phyloP scores from a whole-genome alignment of 2,888 invertebrate species.

The Antheraea assamensis region DNA sequence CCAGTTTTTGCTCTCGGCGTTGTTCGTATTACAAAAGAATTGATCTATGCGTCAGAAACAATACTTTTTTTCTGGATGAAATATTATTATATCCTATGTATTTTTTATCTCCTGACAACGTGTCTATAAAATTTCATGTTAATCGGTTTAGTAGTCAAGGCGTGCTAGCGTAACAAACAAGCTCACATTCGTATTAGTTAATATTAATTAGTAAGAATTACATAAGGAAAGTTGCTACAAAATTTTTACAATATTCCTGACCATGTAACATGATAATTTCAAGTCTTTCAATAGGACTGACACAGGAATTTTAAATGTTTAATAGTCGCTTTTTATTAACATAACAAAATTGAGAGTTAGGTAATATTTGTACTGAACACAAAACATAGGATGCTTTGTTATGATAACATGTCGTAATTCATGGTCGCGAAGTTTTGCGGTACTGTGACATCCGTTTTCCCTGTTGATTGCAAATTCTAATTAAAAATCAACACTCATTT shows the following conservation, averaged over 20 bases:
- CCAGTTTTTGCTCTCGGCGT: no score
- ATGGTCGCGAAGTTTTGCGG: neutral
- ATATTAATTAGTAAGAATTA: no score
- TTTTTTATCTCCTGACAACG: no score
- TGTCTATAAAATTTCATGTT: no score
- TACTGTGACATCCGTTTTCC: conserved; percentile 15
- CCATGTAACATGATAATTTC: neutral
- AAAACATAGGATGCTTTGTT: neutral
- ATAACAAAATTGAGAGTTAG: neutral
- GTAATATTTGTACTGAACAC: neutral
- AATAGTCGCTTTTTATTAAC: neutral
- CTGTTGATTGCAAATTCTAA: neutral
- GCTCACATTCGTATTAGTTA: no score
- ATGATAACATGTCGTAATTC: neutral
- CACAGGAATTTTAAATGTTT: neutral
- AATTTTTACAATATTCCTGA: neutral
- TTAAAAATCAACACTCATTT: conserved; percentile 3
- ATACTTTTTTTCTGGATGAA: no score
- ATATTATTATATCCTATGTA: no score
- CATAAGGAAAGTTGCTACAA: neutral
- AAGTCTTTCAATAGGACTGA: neutral
- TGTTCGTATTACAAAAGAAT: no score
- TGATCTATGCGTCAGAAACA: no score
- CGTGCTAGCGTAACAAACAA: neutral
- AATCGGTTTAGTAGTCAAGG: no score